Evolutionary conservation across 2,888 invertebrate genomes (phyloP), one percentile per base, ranked within the genome.

Genomic region (Blera fallax): DNA sequence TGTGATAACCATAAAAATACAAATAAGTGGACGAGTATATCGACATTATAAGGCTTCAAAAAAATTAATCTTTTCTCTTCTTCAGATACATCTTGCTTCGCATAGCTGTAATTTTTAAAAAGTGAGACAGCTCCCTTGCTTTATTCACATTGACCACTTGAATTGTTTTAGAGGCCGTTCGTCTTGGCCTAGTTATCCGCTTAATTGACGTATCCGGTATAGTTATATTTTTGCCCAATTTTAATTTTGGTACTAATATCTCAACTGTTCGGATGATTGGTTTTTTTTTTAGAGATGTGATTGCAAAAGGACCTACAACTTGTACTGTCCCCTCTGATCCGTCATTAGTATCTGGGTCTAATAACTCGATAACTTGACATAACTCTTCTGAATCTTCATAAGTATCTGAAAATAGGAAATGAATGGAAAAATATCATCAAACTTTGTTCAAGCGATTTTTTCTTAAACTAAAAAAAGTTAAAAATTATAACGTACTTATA

Each of bases 201-300:
- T 18, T 45, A 2, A 11, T 27, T 52, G n/a, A n/a, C n/a, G n/a
- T n/a, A n/a, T n/a, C n/a, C n/a, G n/a, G n/a, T n/a, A n/a, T n/a
- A n/a, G n/a, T 37, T 37, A 8, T 10, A 1, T 37, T 37, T 37
- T 3, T 0, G 24, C 24, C 1, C 0, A n/a, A 5, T 8, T 43
- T 60, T 0, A 6, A 8, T 10, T n/a, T 4, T 6, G 74, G 37
- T 8, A 7, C 2, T 14, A 79, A 10, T 50, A 79, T 73, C 48
- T 79, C 64, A 65, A 65, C 32, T 1, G 52, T 64, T 64, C 52
- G 10, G 11, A 73, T 79, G 8, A 65, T 29, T n/a, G 73, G 56
- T 21, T 65, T 72, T 10, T 64, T 34, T 1, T 10, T 4, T 5
- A n/a, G 27, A 14, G 8, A 8, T 29, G 14, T 29, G n/a, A 29